Evolutionary conservation across 2,113 vertebrate genomes (phyloP).

Genomic region (rabbit (Oryctolagus cuniculus)): DNA sequence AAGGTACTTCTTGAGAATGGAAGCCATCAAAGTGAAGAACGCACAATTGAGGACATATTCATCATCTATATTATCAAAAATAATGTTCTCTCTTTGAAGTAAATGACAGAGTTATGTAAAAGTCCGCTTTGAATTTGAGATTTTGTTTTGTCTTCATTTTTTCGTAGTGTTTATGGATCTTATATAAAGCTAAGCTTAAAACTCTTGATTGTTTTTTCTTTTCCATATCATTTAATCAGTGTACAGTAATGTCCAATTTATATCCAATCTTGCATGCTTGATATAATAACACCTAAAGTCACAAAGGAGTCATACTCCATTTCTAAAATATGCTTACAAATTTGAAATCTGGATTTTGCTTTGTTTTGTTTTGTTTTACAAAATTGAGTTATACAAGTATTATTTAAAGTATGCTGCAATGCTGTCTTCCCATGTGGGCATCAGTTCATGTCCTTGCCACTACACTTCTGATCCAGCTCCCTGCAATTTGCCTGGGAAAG

Average conservation of each 20-base stretch:
- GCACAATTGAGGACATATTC: neutral
- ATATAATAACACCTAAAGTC: neutral
- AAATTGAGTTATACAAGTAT: neutral
- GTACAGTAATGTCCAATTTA: neutral
- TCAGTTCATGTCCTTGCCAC: too few species aligned
- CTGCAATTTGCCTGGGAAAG: too few species aligned
- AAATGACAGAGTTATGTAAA: neutral
- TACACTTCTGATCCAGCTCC: too few species aligned
- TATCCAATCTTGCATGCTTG: neutral
- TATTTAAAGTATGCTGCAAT: neutral
- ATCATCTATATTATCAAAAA: conserved; percentile 38
- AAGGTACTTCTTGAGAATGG: conserved; percentile 43
- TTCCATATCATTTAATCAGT: neutral
- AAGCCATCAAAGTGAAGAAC: conserved; percentile 14
- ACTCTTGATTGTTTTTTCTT: neutral
- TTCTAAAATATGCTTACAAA: neutral
- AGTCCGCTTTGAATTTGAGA: neutral
- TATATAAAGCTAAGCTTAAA: neutral
- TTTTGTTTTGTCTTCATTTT: neutral
- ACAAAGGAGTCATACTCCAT: neutral
- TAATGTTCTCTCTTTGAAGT: conserved; percentile 19
- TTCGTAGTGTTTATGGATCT: neutral
- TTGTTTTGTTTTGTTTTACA: neutral
- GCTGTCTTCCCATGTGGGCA: too few species aligned
- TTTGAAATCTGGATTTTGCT: neutral